phyloP scores from a whole-genome alignment of 53 echinoderm and acorn worm genomes.

The Echinarachnius parma region DNA sequence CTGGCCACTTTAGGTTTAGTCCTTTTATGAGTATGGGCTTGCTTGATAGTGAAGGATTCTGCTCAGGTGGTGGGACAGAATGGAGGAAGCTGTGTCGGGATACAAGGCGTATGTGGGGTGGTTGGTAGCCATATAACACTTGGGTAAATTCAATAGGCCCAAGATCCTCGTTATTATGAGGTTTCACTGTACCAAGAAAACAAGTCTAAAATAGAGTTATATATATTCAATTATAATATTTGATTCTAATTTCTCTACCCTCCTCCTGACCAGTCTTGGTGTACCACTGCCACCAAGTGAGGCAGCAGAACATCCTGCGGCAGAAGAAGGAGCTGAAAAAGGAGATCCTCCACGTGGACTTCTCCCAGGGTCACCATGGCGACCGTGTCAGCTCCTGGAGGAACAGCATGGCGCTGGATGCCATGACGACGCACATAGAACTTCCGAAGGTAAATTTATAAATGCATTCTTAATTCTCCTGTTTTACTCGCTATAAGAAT shows the following conservation, averaged over 20 bases:
- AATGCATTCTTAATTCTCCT: neutral
- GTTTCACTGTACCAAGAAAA: too few species aligned
- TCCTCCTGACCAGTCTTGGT: conserved; percentile 10
- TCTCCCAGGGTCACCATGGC: conserved; percentile 16
- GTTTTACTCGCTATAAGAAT: neutral
- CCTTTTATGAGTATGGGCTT: too few species aligned
- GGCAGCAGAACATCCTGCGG: conserved; percentile 5
- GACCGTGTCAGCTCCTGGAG: conserved; percentile 49
- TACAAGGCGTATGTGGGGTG: too few species aligned
- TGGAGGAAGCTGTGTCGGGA: too few species aligned
- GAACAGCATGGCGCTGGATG: conserved; percentile 57
- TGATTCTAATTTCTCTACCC: neutral
- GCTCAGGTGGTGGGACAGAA: too few species aligned
- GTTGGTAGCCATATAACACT: too few species aligned
- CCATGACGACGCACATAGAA: conserved; percentile 55
- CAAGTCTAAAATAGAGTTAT: too few species aligned
- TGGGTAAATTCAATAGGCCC: too few species aligned
- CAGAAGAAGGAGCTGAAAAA: conserved; percentile 38
- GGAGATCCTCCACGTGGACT: conserved; percentile 26
- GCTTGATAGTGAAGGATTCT: too few species aligned
- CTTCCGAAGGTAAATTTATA: conserved; percentile 42
- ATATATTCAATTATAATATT: too few species aligned
- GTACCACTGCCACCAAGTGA: conserved; percentile 31
- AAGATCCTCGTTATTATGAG: too few species aligned
- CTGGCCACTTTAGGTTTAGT: too few species aligned